Percentiles rank a stretch among this genome's conserved stretches.
Evolutionary conservation across 2,113 vertebrate species (phyloP).

Genomic region (Sinocyclocheilus rhinocerous): DNA sequence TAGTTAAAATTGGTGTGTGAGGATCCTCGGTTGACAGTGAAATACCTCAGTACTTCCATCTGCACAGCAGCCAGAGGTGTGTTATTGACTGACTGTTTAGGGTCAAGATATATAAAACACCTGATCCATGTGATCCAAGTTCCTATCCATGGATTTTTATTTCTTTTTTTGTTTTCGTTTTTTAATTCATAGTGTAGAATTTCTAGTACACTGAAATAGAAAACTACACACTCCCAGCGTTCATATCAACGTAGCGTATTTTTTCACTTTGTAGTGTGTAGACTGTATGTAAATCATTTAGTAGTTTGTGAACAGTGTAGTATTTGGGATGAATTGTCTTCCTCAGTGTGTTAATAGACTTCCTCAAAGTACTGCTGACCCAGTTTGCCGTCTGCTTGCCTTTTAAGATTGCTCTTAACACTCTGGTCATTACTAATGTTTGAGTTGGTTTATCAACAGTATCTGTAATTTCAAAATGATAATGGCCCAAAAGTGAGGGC

Average conservation of each 20-base stretch:
- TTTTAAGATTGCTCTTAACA: constrained; percentile 91
- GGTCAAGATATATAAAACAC: neutral
- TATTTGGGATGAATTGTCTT: constrained; percentile 72
- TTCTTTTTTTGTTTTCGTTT: neutral
- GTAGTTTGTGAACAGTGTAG: constrained; percentile 21
- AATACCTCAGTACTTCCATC: constrained; percentile 20
- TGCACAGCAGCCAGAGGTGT: neutral
- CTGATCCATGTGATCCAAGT: constrained; percentile 1
- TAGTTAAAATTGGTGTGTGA: constrained; percentile 40
- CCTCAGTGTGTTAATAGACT: constrained; percentile 73
- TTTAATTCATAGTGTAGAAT: neutral
- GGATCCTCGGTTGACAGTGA: constrained; percentile 35
- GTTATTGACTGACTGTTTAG: neutral
- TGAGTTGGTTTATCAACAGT: constrained; percentile 93
- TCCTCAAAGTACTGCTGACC: constrained; percentile 93
- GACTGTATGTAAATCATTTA: constrained; percentile 40
- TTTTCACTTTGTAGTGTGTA: constrained; percentile 4
- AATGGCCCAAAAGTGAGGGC: constrained; percentile 91
- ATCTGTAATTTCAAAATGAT: constrained; percentile 77
- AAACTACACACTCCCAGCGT: neutral
- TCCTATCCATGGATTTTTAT: neutral
- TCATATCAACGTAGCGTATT: neutral
- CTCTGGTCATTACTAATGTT: constrained; percentile 92
- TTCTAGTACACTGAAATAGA: neutral
- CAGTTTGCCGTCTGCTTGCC: constrained; percentile 79